Base-by-base conservation (phyloP, 2,113 vertebrate species). In the Triplophysa siluroides region DNA sequence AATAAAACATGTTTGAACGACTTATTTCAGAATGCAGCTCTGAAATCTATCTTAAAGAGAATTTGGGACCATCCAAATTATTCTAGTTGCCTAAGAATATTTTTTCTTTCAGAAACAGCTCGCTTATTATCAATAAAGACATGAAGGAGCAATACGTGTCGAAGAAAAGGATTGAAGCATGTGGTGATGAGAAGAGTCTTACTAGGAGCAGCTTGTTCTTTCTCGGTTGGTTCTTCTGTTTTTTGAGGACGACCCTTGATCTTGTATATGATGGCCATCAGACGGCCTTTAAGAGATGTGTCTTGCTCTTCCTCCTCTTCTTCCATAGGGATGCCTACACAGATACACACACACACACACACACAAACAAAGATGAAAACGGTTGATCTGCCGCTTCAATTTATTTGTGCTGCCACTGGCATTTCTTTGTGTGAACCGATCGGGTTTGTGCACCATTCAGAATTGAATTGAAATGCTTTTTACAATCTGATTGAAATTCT, bases 281-380 rank as follows among this genome's bases (percentile, higher is more conserved):
- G 94, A 52, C 94, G 96, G 16, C 95, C 95, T 83, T 95, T 93
- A 84, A 97, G 94, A 4, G 96, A 97, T 1, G 90, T 91, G 83
- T 97, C 96, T 70, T 95, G 94, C 19, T 95, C 95, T 78, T 94
- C 94, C 6, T 95, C 95, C 7, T 96, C 95, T 79, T 97, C 96
- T 83, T 97, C 96, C 76, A 95, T 83, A 7, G 97, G 97, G 87
- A 99, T 96, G 73, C 97, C 97, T 98, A 86, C 24, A n/a, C n/a
- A n/a, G n/a, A n/a, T n/a, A n/a, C n/a, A n/a, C n/a, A n/a, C n/a
- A 76, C 45, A 29, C 10, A 54, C 38, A 84, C 43, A 62, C 19
- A n/a, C 11, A 64, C 19, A 65, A 7, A 76, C 24, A 65, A 33
- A 65, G 0, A 61, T 45, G 21, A 7, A 56, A 18, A 72, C 18